These are phyloP conservation scores for Calcarius lapponicus DNA, from an alignment of 2,797 vertebrate species.

Conservation along the genomic window DNA sequence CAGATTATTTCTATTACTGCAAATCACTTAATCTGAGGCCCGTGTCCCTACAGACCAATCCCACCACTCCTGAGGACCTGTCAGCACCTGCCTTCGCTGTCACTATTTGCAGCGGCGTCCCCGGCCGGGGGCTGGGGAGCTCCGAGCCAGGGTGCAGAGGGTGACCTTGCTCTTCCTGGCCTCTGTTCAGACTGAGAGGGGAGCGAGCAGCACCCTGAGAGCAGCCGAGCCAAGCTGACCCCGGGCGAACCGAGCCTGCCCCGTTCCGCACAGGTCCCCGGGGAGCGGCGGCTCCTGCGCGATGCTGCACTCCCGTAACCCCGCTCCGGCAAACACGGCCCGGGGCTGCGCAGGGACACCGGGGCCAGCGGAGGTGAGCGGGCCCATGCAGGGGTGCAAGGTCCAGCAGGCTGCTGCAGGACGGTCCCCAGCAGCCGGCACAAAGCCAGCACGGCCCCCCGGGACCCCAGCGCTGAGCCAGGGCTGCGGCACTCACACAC, in stretches of 20 bases:
- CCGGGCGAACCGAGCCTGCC: accelerated
- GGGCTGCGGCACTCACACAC: neutral
- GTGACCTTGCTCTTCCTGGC: neutral
- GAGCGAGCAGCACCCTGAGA: neutral
- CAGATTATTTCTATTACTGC: neutral
- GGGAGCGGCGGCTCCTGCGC: neutral
- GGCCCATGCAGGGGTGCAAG: neutral
- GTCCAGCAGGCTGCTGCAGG: neutral
- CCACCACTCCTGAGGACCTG: neutral
- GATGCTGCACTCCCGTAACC: neutral
- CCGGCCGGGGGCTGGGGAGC: neutral
- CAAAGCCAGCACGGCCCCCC: neutral
- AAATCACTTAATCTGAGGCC: neutral
- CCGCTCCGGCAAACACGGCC: neutral
- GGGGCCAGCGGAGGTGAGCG: neutral
- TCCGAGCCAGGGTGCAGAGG: neutral
- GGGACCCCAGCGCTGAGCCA: accelerated
- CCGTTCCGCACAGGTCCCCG: accelerated
- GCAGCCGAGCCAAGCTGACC: neutral
- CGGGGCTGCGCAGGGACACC: neutral
- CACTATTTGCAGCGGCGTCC: neutral
- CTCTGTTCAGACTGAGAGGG: neutral
- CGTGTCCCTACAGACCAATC: neutral
- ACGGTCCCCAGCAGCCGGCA: accelerated
- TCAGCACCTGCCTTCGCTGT: neutral